Evolutionary conservation across 1,140 invertebrate genomes (phyloP).

Genomic region (Meloidogyne floridensis): DNA sequence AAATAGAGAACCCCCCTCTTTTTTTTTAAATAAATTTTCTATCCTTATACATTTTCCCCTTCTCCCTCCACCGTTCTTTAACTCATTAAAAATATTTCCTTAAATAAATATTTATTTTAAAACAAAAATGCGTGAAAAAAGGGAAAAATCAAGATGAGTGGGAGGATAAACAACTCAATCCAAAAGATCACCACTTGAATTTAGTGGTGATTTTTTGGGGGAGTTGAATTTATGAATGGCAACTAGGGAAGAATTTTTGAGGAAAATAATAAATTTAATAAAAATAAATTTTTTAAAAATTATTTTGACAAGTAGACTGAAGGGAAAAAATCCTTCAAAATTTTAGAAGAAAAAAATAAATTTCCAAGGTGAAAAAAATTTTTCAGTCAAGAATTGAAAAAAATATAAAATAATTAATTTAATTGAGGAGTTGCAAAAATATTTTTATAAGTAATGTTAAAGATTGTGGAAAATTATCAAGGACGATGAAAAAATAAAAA

Average conservation of each 20-base stretch:
- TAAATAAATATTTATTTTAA: constrained; percentile 7
- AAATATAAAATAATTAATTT: neutral
- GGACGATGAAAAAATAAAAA: neutral
- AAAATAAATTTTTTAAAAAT: neutral
- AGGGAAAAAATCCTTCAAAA: neutral
- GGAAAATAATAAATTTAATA: neutral
- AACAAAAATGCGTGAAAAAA: neutral
- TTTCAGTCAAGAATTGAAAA: too few relatives aligned
- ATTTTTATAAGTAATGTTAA: neutral
- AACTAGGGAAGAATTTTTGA: neutral
- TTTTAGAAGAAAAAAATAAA: neutral
- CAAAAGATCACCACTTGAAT: neutral
- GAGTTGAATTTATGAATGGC: neutral
- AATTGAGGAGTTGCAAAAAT: neutral
- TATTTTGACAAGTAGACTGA: neutral
- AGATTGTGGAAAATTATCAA: neutral
- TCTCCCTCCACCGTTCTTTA: neutral
- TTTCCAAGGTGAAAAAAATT: neutral
- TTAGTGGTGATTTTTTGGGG: neutral
- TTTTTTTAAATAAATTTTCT: neutral
- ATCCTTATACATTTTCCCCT: neutral
- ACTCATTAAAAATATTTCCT: neutral
- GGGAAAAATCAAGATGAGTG: neutral
- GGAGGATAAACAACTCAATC: neutral
- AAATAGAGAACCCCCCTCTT: neutral